Evolutionary conservation across 2,888 invertebrate species (phyloP), one percentile per base, ranked within the genome.

Genomic region (Stomorhina lunata): DNA sequence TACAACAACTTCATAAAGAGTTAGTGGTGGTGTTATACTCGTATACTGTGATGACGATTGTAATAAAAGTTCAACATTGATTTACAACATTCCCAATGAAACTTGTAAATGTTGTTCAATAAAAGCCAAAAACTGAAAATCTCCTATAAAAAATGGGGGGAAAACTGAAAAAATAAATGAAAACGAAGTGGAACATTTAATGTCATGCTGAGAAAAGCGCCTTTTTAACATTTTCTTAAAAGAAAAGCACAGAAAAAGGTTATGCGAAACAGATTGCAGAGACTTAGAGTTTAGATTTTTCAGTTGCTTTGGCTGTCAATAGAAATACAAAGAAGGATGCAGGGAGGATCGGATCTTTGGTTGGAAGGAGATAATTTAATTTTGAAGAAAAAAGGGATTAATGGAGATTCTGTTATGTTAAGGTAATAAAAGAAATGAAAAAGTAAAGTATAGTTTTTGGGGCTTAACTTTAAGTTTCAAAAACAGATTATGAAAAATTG

Each of bases 51-150:
- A n/a, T 85, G 76, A 81, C 73, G 81, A 80, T 80, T 80, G 84
- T 80, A 86, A 84, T 86, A 85, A 85, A 85, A 86, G 83, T 86
- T 85, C 72, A 80, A 84, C 85, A 82, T 84, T 85, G 85, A 84
- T 86, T 86, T 85, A 85, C 84, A 85, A 66, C 79, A 78, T 80
- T 81, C 80, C 84, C 84, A 61, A 80, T 80, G 82, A 80, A 84
- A 84, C 83, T 85, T 78, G 83, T 78, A 78, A 80, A 80, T 80
- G 78, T 73, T 81, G 84, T 79, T 80, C 79, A 81, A 53, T 65
- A 59, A 78, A 71, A 72, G 68, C 65, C 20, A 48, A 37, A 34
- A 10, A 12, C 43, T n/a, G 27, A 55, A 55, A 22, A 6, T n/a
- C n/a, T n/a, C n/a, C n/a, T n/a, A n/a, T 32, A 65, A 27, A 4